Percentiles rank a stretch among this genome's conserved stretches.
Evolutionary conservation across 1,140 invertebrate genomes (phyloP).

Genomic region (roundworm (Caenorhabditis elegans)): DNA sequence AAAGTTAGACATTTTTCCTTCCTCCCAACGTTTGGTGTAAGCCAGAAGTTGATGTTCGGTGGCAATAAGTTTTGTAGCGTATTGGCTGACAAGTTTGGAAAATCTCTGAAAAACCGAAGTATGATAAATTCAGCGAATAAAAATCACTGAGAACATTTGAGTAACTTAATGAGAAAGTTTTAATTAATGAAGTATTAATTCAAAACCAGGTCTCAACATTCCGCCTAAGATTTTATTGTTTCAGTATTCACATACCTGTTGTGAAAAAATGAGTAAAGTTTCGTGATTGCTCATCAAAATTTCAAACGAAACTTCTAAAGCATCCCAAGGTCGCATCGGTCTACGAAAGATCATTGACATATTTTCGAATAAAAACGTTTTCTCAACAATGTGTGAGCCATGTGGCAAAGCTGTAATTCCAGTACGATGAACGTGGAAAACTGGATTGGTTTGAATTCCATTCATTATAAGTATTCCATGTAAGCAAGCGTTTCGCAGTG

Average conservation of each 20-base stretch:
- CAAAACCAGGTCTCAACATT: too few relatives aligned
- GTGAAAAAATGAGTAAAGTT: neutral
- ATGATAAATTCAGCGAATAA: too few relatives aligned
- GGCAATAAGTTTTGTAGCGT: neutral
- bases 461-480: neutral
- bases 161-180: too few relatives aligned
- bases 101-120: neutral
- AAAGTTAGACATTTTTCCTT: neutral
- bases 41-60: neutral
- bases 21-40: neutral
- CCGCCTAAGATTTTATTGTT: too few relatives aligned
- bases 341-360: constrained; percentile 15
- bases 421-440: neutral
- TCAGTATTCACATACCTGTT: neutral
- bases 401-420: neutral
- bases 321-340: constrained; percentile 1
- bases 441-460: neutral
- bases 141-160: too few relatives aligned
- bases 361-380: neutral
- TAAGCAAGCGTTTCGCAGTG: neutral
- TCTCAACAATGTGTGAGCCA: neutral
- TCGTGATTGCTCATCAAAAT: neutral
- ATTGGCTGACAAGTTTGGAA: neutral
- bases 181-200: too few relatives aligned
- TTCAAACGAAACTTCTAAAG: neutral